Evolutionary conservation across 2,888 invertebrate species (phyloP).

Genomic region (Rotaria magnacalcarata): DNA sequence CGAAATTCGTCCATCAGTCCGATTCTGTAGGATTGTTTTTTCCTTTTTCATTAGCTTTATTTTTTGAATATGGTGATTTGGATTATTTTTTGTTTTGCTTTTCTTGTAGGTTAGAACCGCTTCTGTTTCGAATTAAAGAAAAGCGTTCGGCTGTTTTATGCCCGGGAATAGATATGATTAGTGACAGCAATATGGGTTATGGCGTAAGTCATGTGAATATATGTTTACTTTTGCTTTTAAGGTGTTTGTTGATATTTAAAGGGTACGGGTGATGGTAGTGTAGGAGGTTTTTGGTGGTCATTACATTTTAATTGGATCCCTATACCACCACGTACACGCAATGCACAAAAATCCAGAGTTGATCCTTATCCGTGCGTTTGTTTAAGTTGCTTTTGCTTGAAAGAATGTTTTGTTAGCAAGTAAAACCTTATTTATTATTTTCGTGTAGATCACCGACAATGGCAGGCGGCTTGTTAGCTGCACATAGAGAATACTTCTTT

Average conservation of each 20-base stretch:
- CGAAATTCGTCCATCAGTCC: constrained; percentile 36
- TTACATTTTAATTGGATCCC: constrained; percentile 56
- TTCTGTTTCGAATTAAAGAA: constrained; percentile 77
- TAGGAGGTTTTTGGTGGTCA: constrained; percentile 21
- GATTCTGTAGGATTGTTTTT: neutral
- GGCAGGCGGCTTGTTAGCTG: constrained; percentile 96
- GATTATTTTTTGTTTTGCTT: neutral
- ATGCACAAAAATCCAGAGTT: neutral
- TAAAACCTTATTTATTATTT: neutral
- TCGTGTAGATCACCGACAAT: constrained; percentile 76
- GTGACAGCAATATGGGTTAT: constrained; percentile 73
- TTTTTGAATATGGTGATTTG: constrained; percentile 12
- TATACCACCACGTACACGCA: neutral
- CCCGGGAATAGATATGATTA: constrained; percentile 90
- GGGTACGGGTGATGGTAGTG: neutral
- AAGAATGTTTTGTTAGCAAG: neutral
- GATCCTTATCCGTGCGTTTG: constrained; percentile 19
- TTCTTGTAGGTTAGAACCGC: constrained; percentile 71
- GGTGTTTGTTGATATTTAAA: constrained; percentile 46
- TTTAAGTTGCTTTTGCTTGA: too few relatives aligned
- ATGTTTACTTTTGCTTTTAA: neutral
- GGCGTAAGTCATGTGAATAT: neutral
- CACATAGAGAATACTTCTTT: constrained; percentile 86
- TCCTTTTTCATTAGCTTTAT: too few relatives aligned
- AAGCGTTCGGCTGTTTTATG: constrained; percentile 75